Evolutionary conservation across 2,797 vertebrate genomes (phyloP).

Genomic region (Cyclura pinguis): DNA sequence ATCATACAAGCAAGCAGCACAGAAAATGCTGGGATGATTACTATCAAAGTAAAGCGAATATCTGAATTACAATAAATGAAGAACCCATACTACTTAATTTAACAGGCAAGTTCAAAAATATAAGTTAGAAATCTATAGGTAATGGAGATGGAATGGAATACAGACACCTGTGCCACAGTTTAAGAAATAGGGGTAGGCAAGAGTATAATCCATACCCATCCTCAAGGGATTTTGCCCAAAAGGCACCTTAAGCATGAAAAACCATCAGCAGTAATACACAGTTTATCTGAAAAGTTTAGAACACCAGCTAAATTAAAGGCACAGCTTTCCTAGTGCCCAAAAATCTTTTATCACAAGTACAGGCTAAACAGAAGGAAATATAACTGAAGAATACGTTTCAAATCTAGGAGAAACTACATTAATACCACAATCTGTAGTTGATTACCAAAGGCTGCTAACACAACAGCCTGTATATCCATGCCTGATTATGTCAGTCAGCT

Average conservation of each 20-base stretch:
- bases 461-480: neutral
- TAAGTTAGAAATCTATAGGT: neutral
- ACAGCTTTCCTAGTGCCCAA: slow-evolving; percentile 24
- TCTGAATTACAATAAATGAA: neutral
- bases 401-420: slow-evolving; percentile 12
- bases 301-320: neutral
- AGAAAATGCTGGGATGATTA: neutral
- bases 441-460: neutral
- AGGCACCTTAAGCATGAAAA: neutral
- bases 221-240: neutral
- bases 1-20: neutral
- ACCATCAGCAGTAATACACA: neutral
- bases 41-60: neutral
- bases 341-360: slow-evolving; percentile 12
- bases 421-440: neutral
- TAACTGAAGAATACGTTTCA: slow-evolving; percentile 17
- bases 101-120: neutral
- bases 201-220: neutral
- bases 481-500: neutral
- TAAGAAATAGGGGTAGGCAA: neutral
- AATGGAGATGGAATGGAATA: neutral
- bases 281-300: neutral
- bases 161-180: neutral
- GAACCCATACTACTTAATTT: neutral
- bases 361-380: slow-evolving; percentile 31